A percentile compares a stretch with the other conserved stretches of the same genome.
phyloP scores from a whole-genome alignment of 2,797 vertebrate genomes.

The Gymnothorax reevesii region DNA sequence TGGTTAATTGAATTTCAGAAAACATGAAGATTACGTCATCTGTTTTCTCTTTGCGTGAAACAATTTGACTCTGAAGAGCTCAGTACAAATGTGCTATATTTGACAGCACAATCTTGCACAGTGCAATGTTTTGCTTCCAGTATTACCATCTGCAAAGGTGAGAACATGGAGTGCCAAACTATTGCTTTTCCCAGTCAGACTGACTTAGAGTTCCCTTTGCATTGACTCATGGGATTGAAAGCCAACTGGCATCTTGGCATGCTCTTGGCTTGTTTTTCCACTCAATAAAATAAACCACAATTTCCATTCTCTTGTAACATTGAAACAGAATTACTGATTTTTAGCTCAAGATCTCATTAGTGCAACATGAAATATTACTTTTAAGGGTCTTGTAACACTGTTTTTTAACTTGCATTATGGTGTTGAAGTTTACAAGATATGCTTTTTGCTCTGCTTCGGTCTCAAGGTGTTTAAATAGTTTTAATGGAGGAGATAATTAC shows the following conservation, averaged over 20 bases:
- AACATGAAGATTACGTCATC: neutral
- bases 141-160: slow-evolving; percentile 14
- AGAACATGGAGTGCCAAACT: neutral
- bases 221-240: slow-evolving; percentile 21
- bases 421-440: neutral
- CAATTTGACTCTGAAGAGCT: neutral
- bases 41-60: neutral
- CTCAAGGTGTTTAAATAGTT: neutral
- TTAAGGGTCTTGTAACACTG: neutral
- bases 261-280: slow-evolving; percentile 1
- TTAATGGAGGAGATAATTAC: neutral
- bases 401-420: neutral
- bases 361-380: neutral
- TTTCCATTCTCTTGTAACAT: neutral
- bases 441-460: neutral
- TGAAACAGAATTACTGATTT: neutral
- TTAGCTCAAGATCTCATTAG: neutral
- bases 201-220: neutral
- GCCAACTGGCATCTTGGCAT: slow-evolving; percentile 15
- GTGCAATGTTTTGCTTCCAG: slow-evolving; percentile 4
- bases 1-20: neutral
- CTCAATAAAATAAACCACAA: neutral
- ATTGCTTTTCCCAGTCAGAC: neutral
- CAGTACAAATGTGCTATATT: neutral
- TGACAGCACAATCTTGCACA: neutral